Base-by-base conservation (phyloP, 35 echinoderm and acorn worm genomes). In the Lytechinus variegatus region DNA sequence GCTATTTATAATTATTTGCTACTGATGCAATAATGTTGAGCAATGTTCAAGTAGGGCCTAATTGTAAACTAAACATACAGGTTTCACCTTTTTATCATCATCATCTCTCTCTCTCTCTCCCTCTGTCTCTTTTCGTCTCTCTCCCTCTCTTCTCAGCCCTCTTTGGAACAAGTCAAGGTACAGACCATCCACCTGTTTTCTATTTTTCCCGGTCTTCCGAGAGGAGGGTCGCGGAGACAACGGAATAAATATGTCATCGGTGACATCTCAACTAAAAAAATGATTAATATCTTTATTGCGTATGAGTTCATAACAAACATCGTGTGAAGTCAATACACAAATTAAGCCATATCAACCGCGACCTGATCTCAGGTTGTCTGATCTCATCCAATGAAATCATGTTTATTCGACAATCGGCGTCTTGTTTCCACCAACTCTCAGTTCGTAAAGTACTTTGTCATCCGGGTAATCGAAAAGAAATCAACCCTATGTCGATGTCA, bases 211-310 rank as follows among this genome's bases (percentile, higher is more conserved):
- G 88, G 52, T 90, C 14, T 52, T 21, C 88, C 52, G 9, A 44
- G 9, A 44, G 66, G 66, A 44, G 52, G 88, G 52, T 21, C 88
- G 52, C 88, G 88, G 52, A 52, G 88, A 44, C 28, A 54, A 52
- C 88, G 52, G 88, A 52, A 54, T 93, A 93, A 93, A 93, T 93
- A 93, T 57, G 54, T 93, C 92, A 93, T 93, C 92, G 54, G 28
- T 93, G 53, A 93, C 92, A 93, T 93, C 52, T 93, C 92, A 27
- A 90, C 28, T 44, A 55, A 57, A 44, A 44, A 93, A 93, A 93
- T 93, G 92, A 93, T 93, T 93, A 93, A 93, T 93, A 93, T 93
- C 92, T 93, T 55, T 93, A 93, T 93, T 54, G 54, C 92, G 54
- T 54, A 93, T 93, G 92, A 57, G 53, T 93, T 57, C 92, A 93